Evolutionary conservation across 2,797 vertebrate genomes (phyloP).

Genomic region (Rhinophrynus dorsalis): DNA sequence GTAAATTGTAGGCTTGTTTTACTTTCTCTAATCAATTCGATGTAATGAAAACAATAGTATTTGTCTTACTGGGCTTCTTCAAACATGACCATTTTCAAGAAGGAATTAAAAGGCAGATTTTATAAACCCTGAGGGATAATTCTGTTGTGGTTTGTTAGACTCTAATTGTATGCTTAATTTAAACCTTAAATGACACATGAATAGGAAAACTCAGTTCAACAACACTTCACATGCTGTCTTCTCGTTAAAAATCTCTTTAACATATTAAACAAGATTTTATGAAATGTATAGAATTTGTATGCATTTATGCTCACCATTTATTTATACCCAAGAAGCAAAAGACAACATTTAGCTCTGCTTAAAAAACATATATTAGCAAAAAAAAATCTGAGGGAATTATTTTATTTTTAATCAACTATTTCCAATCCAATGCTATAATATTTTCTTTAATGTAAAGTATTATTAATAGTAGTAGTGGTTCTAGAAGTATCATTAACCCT

Average conservation of each 20-base stretch:
- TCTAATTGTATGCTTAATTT: conserved; percentile 47
- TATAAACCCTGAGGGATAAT: conserved; percentile 37
- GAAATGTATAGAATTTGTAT: neutral
- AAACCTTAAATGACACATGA: conserved; percentile 33
- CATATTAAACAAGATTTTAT: conserved; percentile 5
- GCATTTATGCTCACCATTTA: neutral
- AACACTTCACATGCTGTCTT: neutral
- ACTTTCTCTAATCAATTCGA: neutral
- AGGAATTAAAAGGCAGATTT: conserved; percentile 38
- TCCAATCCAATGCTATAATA: no score
- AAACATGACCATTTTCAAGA: conserved; percentile 22
- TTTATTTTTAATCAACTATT: no score
- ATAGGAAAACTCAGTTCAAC: conserved; percentile 23
- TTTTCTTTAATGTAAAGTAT: no score
- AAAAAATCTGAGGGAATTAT: no score
- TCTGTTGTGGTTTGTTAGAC: conserved; percentile 43
- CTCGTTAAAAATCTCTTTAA: neutral
- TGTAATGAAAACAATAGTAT: neutral
- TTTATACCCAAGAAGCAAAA: neutral
- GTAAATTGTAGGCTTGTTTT: no score
- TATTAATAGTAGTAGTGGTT: no score
- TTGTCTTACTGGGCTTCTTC: conserved; percentile 12
- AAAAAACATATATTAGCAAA: no score
- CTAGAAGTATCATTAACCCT: no score
- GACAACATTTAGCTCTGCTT: neutral